Conservation (phyloP, 1,140 invertebrate species). For the Cylas formicarius region DNA sequence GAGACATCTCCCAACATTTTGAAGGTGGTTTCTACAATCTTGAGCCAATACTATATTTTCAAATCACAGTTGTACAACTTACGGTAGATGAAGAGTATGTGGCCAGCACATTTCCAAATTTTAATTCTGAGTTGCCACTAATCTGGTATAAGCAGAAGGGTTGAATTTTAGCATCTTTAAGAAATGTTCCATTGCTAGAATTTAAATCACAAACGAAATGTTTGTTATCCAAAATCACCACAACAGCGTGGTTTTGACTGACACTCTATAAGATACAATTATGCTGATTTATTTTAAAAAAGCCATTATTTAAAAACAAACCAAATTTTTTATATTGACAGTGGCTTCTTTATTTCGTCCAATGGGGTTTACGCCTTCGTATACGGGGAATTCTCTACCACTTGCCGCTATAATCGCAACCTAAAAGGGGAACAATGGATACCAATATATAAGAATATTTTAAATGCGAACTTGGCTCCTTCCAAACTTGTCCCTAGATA, state of each 20-base stretch:
- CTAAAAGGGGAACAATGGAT: no score
- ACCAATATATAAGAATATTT: no score
- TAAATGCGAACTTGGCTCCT: no score
- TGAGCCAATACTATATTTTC: not conserved
- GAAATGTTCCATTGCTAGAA: slow-evolving; percentile 34
- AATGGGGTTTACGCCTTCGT: slow-evolving; percentile 33
- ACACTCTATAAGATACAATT: slow-evolving; percentile 27
- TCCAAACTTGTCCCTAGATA: no score
- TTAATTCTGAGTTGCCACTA: slow-evolving; percentile 21
- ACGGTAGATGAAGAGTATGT: slow-evolving; percentile 17
- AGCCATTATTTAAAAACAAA: slow-evolving; percentile 17
- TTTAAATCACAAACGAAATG: slow-evolving; percentile 35
- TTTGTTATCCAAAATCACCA: slow-evolving; percentile 28
- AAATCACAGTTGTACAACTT: slow-evolving; percentile 5
- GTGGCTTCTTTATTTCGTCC: slow-evolving; percentile 31
- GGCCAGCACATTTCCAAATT: slow-evolving; percentile 25
- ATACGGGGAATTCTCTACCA: no score
- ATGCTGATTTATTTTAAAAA: slow-evolving; percentile 6
- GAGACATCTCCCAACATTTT: slow-evolving; percentile 12
- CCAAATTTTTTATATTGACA: slow-evolving; percentile 32
- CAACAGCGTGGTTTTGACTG: slow-evolving; percentile 34
- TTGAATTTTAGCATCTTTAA: slow-evolving; percentile 22
- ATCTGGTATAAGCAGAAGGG: slow-evolving; percentile 31
- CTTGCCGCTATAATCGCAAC: no score
- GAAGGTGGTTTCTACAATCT: not conserved